phyloP scores from a whole-genome alignment of 2,113 vertebrate species.

The Perognathus longimembris region DNA sequence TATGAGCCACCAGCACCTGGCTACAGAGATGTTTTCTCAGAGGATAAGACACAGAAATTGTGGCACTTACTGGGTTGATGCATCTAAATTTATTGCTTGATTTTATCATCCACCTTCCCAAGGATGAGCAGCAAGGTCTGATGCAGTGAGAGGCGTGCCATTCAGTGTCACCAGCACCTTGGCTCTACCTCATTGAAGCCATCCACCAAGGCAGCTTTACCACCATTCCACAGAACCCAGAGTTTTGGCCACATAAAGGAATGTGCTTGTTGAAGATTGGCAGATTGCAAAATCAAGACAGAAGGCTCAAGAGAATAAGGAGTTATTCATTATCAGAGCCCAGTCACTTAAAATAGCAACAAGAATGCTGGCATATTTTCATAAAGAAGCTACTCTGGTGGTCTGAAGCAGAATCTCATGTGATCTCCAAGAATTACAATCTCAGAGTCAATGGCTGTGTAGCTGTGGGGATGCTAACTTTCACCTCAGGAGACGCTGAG shows the following conservation, averaged over 20 bases:
- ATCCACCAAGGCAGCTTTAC: neutral
- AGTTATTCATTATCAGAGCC: constrained; percentile 1
- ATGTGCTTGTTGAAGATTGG: neutral
- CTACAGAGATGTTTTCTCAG: neutral
- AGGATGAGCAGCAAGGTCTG: neutral
- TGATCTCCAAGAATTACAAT: too few relatives aligned
- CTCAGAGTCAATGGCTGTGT: neutral
- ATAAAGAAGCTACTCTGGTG: neutral
- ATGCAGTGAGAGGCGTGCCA: neutral
- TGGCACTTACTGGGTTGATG: neutral
- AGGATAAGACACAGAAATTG: neutral
- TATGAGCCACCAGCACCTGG: too few relatives aligned
- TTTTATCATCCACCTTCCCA: neutral
- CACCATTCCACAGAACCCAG: neutral
- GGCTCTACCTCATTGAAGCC: neutral
- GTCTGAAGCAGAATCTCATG: neutral
- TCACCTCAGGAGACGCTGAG: neutral
- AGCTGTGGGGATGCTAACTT: neutral
- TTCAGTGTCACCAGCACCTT: neutral
- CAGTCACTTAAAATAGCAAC: neutral
- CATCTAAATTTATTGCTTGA: neutral
- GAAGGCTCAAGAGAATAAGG: neutral
- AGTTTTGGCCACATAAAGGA: neutral
- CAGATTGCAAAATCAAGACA: neutral
- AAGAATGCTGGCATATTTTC: neutral